Percentiles rank a stretch among this genome's conserved stretches.
Conservation (phyloP, 2,888 invertebrate genomes). For the Aporophyla nigra region DNA sequence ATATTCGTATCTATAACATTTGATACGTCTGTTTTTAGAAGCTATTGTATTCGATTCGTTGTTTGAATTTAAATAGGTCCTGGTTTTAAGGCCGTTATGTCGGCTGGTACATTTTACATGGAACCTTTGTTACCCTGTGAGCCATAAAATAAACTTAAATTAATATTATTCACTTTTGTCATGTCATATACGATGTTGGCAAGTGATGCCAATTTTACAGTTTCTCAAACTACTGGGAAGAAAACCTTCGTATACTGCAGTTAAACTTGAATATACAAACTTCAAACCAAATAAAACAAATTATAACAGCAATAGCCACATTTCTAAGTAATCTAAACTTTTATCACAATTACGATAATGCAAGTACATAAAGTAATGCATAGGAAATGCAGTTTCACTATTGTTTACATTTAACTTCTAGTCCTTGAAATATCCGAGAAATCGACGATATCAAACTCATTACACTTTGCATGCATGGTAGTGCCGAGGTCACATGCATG, state of each 20-base stretch:
- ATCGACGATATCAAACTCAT: conserved; percentile 58
- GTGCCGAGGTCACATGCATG: conserved; percentile 66
- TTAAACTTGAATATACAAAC: neutral
- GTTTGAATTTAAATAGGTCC: conserved; percentile 30
- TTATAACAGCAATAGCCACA: neutral
- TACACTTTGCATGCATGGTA: conserved; percentile 66
- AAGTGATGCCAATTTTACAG: neutral
- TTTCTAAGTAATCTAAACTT: conserved; percentile 12
- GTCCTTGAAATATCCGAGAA: conserved; percentile 66
- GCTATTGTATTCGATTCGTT: conserved; percentile 37
- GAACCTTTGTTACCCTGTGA: neutral
- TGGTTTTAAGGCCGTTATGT: conserved; percentile 14
- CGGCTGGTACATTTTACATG: neutral
- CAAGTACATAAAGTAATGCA: conserved; percentile 14
- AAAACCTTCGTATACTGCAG: neutral
- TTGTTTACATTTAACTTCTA: conserved; percentile 45
- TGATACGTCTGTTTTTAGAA: conserved; percentile 48
- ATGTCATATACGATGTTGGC: neutral
- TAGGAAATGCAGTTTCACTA: conserved; percentile 52
- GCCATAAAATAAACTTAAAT: neutral
- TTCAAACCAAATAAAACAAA: neutral
- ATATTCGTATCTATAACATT: conserved; percentile 51
- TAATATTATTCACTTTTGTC: neutral
- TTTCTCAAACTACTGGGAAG: neutral
- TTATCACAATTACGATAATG: conserved; percentile 19